Conservation (phyloP, 2,888 invertebrate species). For the Malthinus seriepunctatus region DNA sequence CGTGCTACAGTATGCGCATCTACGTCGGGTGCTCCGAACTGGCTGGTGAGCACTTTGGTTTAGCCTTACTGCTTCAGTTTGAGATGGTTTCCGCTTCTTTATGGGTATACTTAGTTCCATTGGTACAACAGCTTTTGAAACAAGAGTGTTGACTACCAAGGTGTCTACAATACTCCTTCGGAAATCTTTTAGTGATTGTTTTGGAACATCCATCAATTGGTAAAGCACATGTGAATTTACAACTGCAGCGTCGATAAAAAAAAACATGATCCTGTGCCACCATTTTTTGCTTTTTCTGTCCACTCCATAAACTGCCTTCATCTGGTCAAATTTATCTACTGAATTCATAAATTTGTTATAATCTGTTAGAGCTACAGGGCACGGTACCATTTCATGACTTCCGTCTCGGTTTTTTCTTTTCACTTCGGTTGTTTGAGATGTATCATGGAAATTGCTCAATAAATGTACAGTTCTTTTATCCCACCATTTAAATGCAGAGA, state of each 20-base stretch:
- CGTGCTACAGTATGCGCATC: constrained; percentile 34
- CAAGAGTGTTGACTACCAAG: constrained; percentile 13
- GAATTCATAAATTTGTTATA: constrained; percentile 40
- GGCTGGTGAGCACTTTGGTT: constrained; percentile 22
- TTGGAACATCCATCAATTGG: neutral
- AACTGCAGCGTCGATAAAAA: constrained; percentile 34
- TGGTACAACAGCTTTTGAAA: neutral
- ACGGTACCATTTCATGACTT: constrained; percentile 29
- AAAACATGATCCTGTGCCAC: constrained; percentile 38
- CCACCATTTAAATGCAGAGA: constrained; percentile 37
- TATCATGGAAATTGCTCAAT: constrained; percentile 38
- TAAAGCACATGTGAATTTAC: neutral
- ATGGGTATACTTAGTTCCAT: too few species aligned
- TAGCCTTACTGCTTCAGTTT: neutral
- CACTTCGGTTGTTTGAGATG: constrained; percentile 30
- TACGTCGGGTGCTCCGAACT: constrained; percentile 13
- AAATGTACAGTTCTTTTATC: constrained; percentile 38
- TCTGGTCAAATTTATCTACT: constrained; percentile 39
- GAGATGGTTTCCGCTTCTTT: too few species aligned
- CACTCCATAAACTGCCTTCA: constrained; percentile 35
- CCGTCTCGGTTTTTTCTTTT: constrained; percentile 32
- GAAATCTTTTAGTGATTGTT: constrained; percentile 26
- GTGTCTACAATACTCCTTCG: constrained; percentile 22
- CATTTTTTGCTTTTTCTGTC: constrained; percentile 40
- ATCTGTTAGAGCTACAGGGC: constrained; percentile 35